phyloP scores from a whole-genome alignment of 64 coral and sea anemone species.

The Hydrozoanthus tunicans region DNA sequence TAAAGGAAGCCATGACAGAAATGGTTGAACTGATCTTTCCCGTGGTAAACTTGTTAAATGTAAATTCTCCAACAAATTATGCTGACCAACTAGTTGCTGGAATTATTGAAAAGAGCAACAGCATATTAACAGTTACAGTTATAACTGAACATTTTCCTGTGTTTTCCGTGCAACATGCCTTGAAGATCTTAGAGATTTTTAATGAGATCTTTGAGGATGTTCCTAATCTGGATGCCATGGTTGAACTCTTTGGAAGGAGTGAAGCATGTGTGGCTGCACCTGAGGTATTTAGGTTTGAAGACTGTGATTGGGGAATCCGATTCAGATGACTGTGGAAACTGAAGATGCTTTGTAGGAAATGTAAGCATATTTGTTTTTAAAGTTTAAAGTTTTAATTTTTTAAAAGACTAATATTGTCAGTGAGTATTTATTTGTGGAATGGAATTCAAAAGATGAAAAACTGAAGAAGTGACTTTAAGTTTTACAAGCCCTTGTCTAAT shows the following conservation, averaged over 20 bases:
- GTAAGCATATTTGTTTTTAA: neutral
- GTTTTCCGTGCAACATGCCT: constrained; percentile 49
- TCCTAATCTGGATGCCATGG: constrained; percentile 27
- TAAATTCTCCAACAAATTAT: constrained; percentile 43
- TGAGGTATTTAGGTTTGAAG: constrained; percentile 40
- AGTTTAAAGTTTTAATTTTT: too few species aligned
- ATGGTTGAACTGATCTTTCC: neutral
- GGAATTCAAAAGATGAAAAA: too few species aligned
- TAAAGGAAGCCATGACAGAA: constrained; percentile 40
- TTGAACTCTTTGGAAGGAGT: constrained; percentile 23
- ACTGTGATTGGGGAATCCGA: constrained; percentile 25
- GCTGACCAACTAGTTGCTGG: constrained; percentile 1
- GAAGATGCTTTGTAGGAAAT: constrained; percentile 11
- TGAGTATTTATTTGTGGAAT: too few species aligned
- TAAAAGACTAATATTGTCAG: too few species aligned
- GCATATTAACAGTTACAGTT: constrained; percentile 39
- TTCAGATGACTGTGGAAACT: constrained; percentile 4
- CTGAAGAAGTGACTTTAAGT: too few species aligned
- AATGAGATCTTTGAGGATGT: constrained; percentile 66
- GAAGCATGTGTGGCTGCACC: constrained; percentile 7
- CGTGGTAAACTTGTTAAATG: neutral
- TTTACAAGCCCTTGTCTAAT: too few species aligned
- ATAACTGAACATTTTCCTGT: constrained; percentile 41
- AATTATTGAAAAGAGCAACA: constrained; percentile 40
- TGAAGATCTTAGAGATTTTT: constrained; percentile 55